Percentiles rank a stretch among this genome's conserved stretches.
These are phyloP conservation scores for Sapajus apella DNA, from an alignment of 2,113 vertebrate genomes.

Conservation along the genomic window DNA sequence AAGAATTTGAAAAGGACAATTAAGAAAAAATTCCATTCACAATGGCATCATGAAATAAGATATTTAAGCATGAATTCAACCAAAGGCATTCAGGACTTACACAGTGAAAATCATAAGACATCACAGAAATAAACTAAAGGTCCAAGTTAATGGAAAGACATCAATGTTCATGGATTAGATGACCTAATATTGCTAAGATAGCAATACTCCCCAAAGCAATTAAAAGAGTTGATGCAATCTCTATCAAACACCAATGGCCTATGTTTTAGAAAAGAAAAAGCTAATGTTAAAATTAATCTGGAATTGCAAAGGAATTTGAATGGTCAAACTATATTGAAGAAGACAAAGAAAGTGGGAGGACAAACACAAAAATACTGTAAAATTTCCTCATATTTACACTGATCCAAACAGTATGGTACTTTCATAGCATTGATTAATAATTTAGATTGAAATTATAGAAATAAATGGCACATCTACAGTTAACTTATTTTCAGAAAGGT, in stretches of 20 bases:
- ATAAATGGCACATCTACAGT: background rate
- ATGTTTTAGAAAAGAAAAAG: background rate
- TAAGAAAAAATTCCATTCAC: background rate
- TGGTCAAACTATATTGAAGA: background rate
- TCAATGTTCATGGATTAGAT: background rate
- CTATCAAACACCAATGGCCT: background rate
- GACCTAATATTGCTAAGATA: background rate
- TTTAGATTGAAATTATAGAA: background rate
- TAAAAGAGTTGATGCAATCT: background rate
- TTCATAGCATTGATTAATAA: background rate
- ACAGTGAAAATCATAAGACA: background rate
- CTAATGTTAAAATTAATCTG: background rate
- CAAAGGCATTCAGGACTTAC: background rate
- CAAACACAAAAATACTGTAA: background rate
- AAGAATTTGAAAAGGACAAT: background rate
- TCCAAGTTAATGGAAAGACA: background rate
- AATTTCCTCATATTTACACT: background rate
- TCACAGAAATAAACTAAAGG: background rate
- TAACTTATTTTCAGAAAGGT: background rate
- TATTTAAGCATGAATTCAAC: background rate
- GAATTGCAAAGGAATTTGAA: background rate
- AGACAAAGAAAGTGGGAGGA: background rate
- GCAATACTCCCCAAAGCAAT: background rate
- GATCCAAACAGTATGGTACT: background rate
- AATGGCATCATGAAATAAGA: background rate